A percentile compares a stretch with the other conserved stretches of the same genome.
These are phyloP conservation scores for Crenuchus spilurus DNA, from an alignment of 2,797 vertebrate species.

Conservation along the genomic window DNA sequence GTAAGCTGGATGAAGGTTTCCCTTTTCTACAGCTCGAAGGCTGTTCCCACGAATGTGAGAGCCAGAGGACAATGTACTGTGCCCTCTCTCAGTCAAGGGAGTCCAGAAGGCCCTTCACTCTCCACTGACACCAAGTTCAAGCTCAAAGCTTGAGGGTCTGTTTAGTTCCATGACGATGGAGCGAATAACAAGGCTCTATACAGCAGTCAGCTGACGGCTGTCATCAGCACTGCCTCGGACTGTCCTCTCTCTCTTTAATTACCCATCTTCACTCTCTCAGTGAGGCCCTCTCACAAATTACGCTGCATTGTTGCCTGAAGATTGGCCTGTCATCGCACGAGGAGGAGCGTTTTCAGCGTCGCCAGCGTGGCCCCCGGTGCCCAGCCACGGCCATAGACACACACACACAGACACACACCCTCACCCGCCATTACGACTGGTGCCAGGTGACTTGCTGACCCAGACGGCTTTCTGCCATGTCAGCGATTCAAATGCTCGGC, in stretches of 20 bases:
- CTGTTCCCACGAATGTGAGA: constrained; percentile 58
- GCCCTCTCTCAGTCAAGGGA: constrained; percentile 25
- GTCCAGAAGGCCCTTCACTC: constrained; percentile 34
- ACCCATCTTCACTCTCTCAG: constrained; percentile 59
- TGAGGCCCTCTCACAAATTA: constrained; percentile 63
- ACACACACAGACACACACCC: constrained; percentile 14
- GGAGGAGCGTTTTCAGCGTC: constrained; percentile 57
- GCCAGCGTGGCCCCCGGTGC: constrained; percentile 66
- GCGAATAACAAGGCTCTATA: constrained; percentile 56
- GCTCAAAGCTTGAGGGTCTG: constrained; percentile 44
- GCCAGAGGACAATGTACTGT: constrained; percentile 36
- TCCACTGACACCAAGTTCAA: constrained; percentile 46
- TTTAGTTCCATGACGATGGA: constrained; percentile 57
- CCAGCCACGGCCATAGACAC: constrained; percentile 53
- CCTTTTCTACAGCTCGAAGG: constrained; percentile 37
- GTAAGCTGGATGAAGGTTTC: constrained; percentile 47
- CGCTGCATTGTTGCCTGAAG: constrained; percentile 59
- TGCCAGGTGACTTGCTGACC: constrained; percentile 72
- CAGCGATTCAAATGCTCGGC: constrained; percentile 64
- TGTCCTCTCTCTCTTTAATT: constrained; percentile 63
- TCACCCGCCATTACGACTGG: constrained; percentile 64
- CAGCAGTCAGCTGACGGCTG: constrained; percentile 60
- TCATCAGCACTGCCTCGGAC: constrained; percentile 55
- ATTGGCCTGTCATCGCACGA: constrained; percentile 71
- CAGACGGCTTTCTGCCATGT: constrained; percentile 70